These are phyloP conservation scores for Trichonephila clavata DNA, from an alignment of 1,140 invertebrate species.

Conservation along the genomic window DNA sequence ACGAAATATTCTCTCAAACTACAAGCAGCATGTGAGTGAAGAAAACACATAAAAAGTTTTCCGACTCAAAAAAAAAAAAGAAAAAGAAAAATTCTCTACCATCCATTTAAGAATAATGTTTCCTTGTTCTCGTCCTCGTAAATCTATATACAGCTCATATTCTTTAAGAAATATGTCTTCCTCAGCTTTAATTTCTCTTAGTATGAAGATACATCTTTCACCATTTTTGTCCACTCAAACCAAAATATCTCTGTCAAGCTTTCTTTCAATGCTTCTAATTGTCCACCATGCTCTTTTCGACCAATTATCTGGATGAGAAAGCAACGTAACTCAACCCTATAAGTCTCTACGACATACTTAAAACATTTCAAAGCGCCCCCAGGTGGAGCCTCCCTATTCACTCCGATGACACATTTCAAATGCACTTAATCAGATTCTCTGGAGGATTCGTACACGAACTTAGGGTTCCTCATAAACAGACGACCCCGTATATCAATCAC, in stretches of 20 bases:
- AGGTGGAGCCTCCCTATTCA: not conserved
- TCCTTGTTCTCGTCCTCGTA: no score
- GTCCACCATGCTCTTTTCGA: not conserved
- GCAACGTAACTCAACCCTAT: not conserved
- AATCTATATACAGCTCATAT: no score
- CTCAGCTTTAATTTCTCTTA: no score
- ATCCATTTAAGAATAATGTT: no score
- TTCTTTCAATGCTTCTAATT: not conserved
- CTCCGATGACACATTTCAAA: not conserved
- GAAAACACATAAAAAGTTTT: no score
- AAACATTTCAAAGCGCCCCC: slow-evolving; percentile 19
- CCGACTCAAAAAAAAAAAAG: no score
- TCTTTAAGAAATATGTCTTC: no score
- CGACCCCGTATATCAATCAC: slow-evolving; percentile 14
- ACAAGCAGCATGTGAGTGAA: no score
- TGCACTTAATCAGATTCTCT: not conserved
- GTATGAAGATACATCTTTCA: no score
- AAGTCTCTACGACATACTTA: not conserved
- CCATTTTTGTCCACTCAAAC: not conserved
- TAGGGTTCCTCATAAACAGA: not conserved
- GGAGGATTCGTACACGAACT: not conserved
- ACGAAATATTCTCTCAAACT: no score
- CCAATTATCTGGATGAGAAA: not conserved
- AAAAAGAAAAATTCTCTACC: no score
- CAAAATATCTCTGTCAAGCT: not conserved